A percentile compares a stretch with the other conserved stretches of the same genome.
phyloP scores from a whole-genome alignment of 1,140 invertebrate genomes.

The Orussus abietinus region DNA sequence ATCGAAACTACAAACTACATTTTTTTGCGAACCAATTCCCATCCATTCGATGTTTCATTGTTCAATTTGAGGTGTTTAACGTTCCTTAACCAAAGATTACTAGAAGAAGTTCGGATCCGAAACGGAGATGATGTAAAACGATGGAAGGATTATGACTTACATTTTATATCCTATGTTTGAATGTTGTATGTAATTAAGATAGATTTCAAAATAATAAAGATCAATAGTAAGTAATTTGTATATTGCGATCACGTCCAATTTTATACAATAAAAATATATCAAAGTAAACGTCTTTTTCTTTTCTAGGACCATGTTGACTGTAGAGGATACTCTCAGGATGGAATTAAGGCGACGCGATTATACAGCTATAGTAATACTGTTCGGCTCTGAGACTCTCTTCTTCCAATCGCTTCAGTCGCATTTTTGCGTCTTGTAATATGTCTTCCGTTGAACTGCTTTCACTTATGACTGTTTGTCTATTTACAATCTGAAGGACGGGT shows the following conservation, averaged over 20 bases:
- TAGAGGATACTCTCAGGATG: neutral
- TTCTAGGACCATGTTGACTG: slow-evolving; percentile 6
- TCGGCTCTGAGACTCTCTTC: slow-evolving; percentile 47
- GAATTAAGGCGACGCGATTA: slow-evolving; percentile 28
- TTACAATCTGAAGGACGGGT: slow-evolving; percentile 19
- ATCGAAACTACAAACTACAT: slow-evolving; percentile 16
- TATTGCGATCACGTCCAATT: slow-evolving; percentile 46
- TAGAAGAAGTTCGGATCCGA: slow-evolving; percentile 57
- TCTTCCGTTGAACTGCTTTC: slow-evolving; percentile 50
- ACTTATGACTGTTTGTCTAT: slow-evolving; percentile 35
- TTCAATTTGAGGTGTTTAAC: slow-evolving; percentile 8
- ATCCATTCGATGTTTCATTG: slow-evolving; percentile 10
- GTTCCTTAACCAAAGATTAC: slow-evolving; percentile 53
- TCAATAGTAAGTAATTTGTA: slow-evolving; percentile 46
- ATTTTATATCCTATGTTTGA: slow-evolving; percentile 53
- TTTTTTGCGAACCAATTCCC: slow-evolving; percentile 8
- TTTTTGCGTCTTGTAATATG: slow-evolving; percentile 48
- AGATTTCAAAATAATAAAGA: slow-evolving; percentile 47
- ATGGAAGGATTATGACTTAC: slow-evolving; percentile 42
- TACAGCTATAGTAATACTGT: slow-evolving; percentile 42
- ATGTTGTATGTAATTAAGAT: slow-evolving; percentile 53
- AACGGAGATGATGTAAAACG: slow-evolving; percentile 55
- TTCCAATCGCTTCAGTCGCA: slow-evolving; percentile 39
- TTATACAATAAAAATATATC: slow-evolving; percentile 43
- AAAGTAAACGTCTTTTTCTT: slow-evolving; percentile 18